Conservation (phyloP, 2,113 vertebrate species). For the Aix galericulata region DNA sequence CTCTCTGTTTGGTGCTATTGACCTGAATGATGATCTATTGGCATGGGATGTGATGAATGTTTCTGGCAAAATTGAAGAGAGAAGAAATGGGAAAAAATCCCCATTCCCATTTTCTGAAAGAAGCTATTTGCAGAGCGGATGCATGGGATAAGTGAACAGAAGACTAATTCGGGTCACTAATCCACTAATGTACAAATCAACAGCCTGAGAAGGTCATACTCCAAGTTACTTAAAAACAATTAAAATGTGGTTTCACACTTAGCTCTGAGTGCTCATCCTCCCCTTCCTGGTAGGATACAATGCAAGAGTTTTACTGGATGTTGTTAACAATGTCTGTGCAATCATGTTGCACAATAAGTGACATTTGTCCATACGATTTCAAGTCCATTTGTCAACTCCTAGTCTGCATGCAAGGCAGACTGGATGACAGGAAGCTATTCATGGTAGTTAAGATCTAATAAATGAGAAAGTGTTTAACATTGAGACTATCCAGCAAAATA, state of each 20-base stretch:
- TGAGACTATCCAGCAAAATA: background rate
- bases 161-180: background rate
- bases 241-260: background rate
- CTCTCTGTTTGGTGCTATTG: conserved; percentile 37
- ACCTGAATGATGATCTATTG: conserved; percentile 58
- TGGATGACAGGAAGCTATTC: background rate
- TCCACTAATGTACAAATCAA: background rate
- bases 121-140: background rate
- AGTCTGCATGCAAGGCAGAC: background rate
- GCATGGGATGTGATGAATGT: conserved; percentile 16
- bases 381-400: background rate
- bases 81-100: background rate
- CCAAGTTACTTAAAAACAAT: background rate
- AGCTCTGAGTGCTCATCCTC: background rate
- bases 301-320: background rate
- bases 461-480: background rate
- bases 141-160: background rate
- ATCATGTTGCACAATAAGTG: background rate
- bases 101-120: conserved; percentile 15
- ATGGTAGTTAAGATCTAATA: background rate
- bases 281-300: background rate
- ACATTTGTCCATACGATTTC: background rate
- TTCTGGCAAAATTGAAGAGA: background rate
- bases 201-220: background rate
- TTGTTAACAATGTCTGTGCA: background rate